A percentile compares a stretch with the other conserved stretches of the same genome.
phyloP scores from a whole-genome alignment of 2,888 invertebrate species.

The Cryptophagus acutangulus region DNA sequence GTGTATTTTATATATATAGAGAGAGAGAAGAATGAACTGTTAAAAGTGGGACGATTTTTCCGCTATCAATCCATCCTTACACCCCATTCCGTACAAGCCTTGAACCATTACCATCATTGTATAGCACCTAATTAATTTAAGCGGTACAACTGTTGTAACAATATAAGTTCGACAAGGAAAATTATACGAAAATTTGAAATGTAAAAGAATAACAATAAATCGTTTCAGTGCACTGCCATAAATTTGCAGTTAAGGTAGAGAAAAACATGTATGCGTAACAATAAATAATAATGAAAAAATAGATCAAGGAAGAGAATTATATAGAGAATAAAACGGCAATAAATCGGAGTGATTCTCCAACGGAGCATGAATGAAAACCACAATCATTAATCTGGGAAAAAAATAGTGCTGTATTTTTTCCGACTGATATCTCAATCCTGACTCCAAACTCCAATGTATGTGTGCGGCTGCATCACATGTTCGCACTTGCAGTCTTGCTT shows the following conservation, averaged over 20 bases:
- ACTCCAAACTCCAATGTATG: constrained; percentile 29
- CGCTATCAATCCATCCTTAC: constrained; percentile 13
- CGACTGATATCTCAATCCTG: constrained; percentile 40
- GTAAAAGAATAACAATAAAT: too few relatives aligned
- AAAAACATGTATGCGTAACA: constrained; percentile 30
- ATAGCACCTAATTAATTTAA: too few relatives aligned
- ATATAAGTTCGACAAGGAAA: too few relatives aligned
- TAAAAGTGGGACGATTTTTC: constrained; percentile 17
- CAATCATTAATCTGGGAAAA: constrained; percentile 42
- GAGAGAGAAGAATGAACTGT: constrained; percentile 15
- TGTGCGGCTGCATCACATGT: constrained; percentile 32
- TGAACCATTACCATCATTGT: too few relatives aligned
- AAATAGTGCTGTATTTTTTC: constrained; percentile 40
- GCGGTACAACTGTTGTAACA: too few relatives aligned
- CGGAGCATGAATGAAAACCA: constrained; percentile 44
- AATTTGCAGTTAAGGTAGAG: constrained; percentile 27
- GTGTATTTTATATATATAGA: neutral
- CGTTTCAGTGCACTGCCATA: too few relatives aligned
- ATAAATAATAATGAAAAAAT: constrained; percentile 23
- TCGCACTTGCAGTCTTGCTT: constrained; percentile 33
- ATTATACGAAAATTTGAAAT: too few relatives aligned
- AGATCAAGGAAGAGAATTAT: constrained; percentile 21
- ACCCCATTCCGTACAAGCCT: neutral
- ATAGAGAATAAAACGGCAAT: constrained; percentile 12
- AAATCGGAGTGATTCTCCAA: constrained; percentile 28